phyloP scores from a whole-genome alignment of 2,113 vertebrate genomes.

The Bos indicus region DNA sequence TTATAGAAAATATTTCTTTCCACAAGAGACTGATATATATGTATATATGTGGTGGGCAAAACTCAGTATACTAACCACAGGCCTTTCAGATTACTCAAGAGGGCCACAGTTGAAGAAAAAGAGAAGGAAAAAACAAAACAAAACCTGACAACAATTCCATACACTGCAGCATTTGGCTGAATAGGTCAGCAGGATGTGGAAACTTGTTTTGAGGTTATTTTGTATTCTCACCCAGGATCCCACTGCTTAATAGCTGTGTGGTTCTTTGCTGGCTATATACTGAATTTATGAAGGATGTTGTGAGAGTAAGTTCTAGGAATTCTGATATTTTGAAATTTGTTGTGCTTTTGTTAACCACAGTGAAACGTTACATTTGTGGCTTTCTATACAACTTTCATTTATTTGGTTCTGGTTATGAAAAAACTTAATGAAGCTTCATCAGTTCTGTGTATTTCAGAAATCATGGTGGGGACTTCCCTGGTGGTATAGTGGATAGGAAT shows the following conservation, averaged over 20 bases:
- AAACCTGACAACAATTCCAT: not conserved
- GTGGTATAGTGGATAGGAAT: not conserved
- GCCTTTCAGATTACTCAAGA: conserved; percentile 52
- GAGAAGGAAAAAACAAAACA: not conserved
- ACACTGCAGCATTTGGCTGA: conserved; percentile 61
- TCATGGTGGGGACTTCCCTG: not conserved
- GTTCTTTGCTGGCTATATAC: not conserved
- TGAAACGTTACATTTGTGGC: not conserved
- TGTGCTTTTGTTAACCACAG: not conserved
- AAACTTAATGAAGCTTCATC: not conserved
- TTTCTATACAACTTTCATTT: not conserved
- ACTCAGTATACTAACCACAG: conserved; percentile 20
- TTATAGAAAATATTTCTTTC: conserved; percentile 20
- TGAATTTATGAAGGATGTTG: not conserved
- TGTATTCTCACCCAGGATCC: conserved; percentile 70
- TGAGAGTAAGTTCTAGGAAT: conserved; percentile 31
- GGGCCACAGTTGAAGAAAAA: not conserved
- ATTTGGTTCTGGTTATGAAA: not conserved
- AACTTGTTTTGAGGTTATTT: conserved; percentile 69
- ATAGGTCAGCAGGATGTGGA: conserved; percentile 75
- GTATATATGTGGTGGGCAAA: conserved; percentile 28
- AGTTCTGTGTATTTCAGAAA: conserved; percentile 53
- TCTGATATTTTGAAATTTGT: conserved; percentile 2
- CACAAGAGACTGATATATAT: not conserved
- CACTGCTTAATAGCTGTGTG: conserved; percentile 30